Evolutionary conservation across 2,113 vertebrate species (phyloP).

Genomic region (Accipiter virgatus): DNA sequence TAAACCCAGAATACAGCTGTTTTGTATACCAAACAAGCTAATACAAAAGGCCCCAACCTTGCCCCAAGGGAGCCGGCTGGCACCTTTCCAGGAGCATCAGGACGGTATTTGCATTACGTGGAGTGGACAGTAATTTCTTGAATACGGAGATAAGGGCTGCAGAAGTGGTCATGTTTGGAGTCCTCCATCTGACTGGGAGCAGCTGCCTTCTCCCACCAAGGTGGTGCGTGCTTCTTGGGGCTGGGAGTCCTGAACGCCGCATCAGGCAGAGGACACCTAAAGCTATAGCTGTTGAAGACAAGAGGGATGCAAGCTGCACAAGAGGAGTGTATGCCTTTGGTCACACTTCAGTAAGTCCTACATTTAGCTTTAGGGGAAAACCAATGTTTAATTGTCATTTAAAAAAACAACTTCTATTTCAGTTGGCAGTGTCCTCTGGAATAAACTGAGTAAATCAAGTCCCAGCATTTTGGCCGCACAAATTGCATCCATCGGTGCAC

Average conservation of each 20-base stretch:
- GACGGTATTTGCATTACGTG: not conserved
- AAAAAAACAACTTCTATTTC: not conserved
- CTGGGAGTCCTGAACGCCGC: accelerated
- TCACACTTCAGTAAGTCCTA: not conserved
- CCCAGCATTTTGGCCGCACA: not conserved
- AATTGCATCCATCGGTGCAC: not conserved
- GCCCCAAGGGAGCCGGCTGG: not conserved
- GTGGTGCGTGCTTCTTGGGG: not conserved
- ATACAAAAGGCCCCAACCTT: not conserved
- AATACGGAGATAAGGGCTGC: not conserved
- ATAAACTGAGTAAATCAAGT: not conserved
- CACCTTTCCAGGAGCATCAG: not conserved
- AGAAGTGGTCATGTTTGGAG: not conserved
- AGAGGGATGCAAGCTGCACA: not conserved
- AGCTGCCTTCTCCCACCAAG: not conserved
- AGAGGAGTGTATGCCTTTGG: not conserved
- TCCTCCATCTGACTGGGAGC: not conserved
- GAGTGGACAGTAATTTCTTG: not conserved
- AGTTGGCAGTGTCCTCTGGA: not conserved
- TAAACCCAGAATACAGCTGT: not conserved
- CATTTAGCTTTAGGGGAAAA: not conserved
- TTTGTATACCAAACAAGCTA: not conserved
- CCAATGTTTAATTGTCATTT: not conserved
- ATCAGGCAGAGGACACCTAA: not conserved
- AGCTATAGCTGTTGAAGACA: not conserved